Evolutionary conservation across 2,888 invertebrate genomes (phyloP), one percentile per base, ranked within the genome.

Genomic region (Aspidiotus destructor): DNA sequence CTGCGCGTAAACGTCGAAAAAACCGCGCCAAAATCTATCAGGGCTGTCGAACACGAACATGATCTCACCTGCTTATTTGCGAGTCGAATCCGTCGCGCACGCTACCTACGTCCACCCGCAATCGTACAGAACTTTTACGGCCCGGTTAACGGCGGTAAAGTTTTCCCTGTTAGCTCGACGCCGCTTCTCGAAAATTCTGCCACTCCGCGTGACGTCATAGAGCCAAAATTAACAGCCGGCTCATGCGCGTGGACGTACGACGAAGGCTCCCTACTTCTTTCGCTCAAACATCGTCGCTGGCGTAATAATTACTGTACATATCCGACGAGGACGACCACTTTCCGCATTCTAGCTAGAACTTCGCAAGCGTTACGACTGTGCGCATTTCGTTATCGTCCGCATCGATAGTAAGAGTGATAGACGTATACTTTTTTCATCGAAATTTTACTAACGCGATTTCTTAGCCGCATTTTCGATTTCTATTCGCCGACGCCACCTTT

Each of bases 311-410:
- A 63, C 41, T 28, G 28, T 28, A 28, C 28, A 28, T 28, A 28
- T 54, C 63, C 63, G 63, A 63, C 63, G 63, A 63, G 63, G 63
- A 63, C 63, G 53, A 63, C 63, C 41, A 41, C 54, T 63, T n/a
- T 52, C 63, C 63, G 63, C 44, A 52, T 54, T 63, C 54, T 8
- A 41, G 44, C 61, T 52, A 62, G 62, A 52, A 52, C 54, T 53
- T 54, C 63, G 53, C 52, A n/a, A 48, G n/a, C 48, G 48, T 48
- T 48, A 28, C 28, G 28, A 28, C 28, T 28, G 48, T 48, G 10
- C n/a, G 48, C 11, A 13, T 3, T 48, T 48, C 48, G n/a, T n/a
- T 13, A n/a, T 48, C 48, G 48, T 48, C 11, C 48, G 48, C 48
- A n/a, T n/a, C n/a, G 48, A 48, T 48, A 48, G n/a, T 48, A 48